Evolutionary conservation across 2,113 vertebrate genomes (phyloP).

Genomic region (Probosciger aterrimus): DNA sequence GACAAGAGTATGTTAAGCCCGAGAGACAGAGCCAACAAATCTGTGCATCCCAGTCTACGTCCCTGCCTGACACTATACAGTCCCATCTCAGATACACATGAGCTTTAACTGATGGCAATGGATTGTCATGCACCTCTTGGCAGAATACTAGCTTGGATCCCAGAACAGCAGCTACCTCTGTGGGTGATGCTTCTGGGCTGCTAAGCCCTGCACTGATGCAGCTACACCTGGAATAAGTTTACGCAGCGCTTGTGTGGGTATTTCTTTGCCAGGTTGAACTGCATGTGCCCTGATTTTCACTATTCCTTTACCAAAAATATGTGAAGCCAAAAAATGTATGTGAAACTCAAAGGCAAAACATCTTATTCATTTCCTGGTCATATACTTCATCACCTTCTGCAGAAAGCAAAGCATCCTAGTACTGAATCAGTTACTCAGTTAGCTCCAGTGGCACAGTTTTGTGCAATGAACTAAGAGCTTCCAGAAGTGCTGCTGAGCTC

Average conservation of each 20-base stretch:
- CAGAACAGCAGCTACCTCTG: not conserved
- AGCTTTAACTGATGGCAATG: not conserved
- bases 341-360: not conserved
- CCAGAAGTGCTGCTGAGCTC: not conserved
- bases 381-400: not conserved
- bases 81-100: fast-evolving
- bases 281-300: not conserved
- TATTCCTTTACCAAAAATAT: not conserved
- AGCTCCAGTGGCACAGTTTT: not conserved
- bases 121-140: not conserved
- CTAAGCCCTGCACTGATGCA: not conserved
- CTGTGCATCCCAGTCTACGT: not conserved
- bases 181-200: not conserved
- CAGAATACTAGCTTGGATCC: not conserved
- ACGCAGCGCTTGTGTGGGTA: not conserved
- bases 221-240: not conserved
- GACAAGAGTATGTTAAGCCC: not conserved
- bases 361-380: not conserved
- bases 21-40: not conserved
- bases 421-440: not conserved
- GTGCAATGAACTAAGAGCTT: not conserved
- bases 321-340: not conserved
- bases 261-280: not conserved
- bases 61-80: not conserved
- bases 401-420: not conserved